These are phyloP conservation scores for Neogale vison DNA, from an alignment of 2,113 vertebrate genomes.

Conservation along the genomic window DNA sequence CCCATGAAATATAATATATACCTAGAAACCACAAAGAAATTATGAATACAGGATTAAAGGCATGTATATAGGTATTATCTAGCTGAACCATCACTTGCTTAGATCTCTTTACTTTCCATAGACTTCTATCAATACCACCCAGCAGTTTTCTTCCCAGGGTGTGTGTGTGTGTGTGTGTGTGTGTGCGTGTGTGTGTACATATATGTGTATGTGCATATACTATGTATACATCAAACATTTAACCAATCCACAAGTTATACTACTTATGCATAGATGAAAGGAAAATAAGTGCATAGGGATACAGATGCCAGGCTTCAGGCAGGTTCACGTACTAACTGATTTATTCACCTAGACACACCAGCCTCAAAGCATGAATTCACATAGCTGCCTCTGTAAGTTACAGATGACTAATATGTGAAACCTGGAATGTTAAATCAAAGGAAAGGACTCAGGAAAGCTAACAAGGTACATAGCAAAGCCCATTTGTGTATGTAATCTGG, in stretches of 20 bases:
- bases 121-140: background rate
- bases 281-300: background rate
- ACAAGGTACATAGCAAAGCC: background rate
- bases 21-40: slow-evolving; percentile 26
- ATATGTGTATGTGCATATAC: background rate
- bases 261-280: background rate
- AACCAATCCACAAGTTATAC: background rate
- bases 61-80: background rate
- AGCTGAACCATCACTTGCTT: background rate
- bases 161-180: background rate
- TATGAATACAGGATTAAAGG: background rate
- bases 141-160: background rate
- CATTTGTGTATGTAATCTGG: background rate
- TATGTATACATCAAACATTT: background rate
- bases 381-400: background rate
- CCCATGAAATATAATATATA: background rate
- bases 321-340: background rate
- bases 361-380: background rate
- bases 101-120: background rate
- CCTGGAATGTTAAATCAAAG: background rate
- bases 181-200: too few relatives aligned
- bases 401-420: background rate
- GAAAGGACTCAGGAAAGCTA: background rate
- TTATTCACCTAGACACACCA: background rate
- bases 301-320: background rate